Base-by-base conservation (phyloP, 2,888 invertebrate genomes). In the Tetramorium bicarinatum region DNA sequence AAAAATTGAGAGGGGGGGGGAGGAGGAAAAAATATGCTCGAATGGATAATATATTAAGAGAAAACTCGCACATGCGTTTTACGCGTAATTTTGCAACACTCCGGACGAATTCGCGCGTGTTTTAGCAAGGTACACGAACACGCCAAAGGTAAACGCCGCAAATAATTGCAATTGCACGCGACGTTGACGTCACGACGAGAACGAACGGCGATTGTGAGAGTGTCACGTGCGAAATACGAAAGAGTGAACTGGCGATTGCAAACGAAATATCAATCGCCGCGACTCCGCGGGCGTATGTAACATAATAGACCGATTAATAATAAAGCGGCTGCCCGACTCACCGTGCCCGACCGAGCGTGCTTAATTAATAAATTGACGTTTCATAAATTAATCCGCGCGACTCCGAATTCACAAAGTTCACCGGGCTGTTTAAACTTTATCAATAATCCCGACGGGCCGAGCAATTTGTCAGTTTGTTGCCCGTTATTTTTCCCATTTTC, bases 341-440 rank as follows among this genome's bases (percentile, higher is more conserved):
- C 69, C 15, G 34, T n/a, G 67, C 41, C 15, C 69, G 21, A 47
- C 13, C 25, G 47, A 7, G 47, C 79, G 72, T 25, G 72, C 71
- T 80, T 80, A 80, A 80, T 80, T 80, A 80, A 80, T 71, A 80
- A 80, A 80, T 71, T 80, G 71, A 71, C 79, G 25, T 80, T 80
- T 80, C 79, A 80, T 80, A 71, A 80, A 80, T 80, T 80, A 71
- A 80, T 80, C 71, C 71, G 21, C 38, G 41, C 54, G 54, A 67
- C 67, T 77, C 29, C 44, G 25, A 79, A 79, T 71, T 79, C 71
- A 59, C 79, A 80, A 71, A 80, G 71, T 80, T 59, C 18, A 38
- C 47, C 34, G 47, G 59, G 34, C 29, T 71, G 72, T 79, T 80
- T 80, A 49, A 56, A 54, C 34, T 71, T 80, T 80, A 71, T 71